Base-by-base conservation (phyloP, 2,888 invertebrate species). In the Synergus laeviventris region DNA sequence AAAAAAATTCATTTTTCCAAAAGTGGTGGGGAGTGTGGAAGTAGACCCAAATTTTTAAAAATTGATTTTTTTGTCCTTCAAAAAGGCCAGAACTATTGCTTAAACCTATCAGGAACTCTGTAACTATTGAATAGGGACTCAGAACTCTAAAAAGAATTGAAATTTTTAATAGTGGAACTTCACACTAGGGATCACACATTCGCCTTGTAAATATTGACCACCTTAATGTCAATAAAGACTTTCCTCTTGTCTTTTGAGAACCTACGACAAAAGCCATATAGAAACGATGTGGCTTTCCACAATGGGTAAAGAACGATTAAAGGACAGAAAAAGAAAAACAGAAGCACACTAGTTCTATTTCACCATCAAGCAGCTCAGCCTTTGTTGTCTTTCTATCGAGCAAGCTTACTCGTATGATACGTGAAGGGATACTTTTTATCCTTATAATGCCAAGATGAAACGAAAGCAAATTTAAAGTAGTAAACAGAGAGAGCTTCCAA, bases 401-500 rank as follows among this genome's bases (percentile, higher is more conserved):
- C 31, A n/a, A 36, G 38, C 62, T 62, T 62, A 9, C 11, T 38
- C n/a, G 31, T 31, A 18, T 3, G 36, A 36, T 18, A 62, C 62
- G 38, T 38, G 16, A 16, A 62, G n/a, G n/a, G 36, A n/a, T 38
- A 38, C 38, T 62, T 62, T 31, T 60, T 36, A 11, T 38, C 11
- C 38, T 8, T 62, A 9, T n/a, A 62, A 62, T 9, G n/a, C 31
- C 36, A 62, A 38, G 61, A 62, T 62, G 62, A 62, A 62, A 62
- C 62, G 38, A 62, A 62, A 62, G 36, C 62, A 62, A 62, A 38
- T 62, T 62, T 18, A 62, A 18, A 18, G 62, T 36, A 62, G 36
- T 62, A 62, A 62, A 62, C 38, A 62, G 2, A 62, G 2, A 61
- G 36, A 62, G n/a, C 38, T 61, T 36, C 31, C 1, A 54, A 21